Percentiles rank a stretch among this genome's conserved stretches.
phyloP scores from a whole-genome alignment of 2,888 invertebrate genomes.

The Hyposoter dolosus region DNA sequence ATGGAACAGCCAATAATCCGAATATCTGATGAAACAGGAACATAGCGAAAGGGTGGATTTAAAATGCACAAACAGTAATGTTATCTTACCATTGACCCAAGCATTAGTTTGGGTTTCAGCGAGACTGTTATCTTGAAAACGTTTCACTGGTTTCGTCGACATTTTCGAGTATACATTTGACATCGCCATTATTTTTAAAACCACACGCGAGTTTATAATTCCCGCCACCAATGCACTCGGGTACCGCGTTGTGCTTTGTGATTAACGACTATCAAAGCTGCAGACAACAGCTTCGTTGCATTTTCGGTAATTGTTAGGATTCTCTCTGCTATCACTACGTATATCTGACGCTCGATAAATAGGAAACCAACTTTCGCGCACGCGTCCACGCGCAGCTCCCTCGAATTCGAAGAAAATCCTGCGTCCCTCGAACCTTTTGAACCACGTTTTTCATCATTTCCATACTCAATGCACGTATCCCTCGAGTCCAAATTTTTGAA shows the following conservation, averaged over 20 bases:
- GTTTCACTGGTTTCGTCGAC: slow-evolving; percentile 90
- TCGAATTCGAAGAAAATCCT: slow-evolving; percentile 46
- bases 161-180: slow-evolving; percentile 92
- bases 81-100: slow-evolving; percentile 93
- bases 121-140: slow-evolving; percentile 90
- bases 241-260: slow-evolving; percentile 41
- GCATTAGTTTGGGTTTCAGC: slow-evolving; percentile 93
- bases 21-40: neutral
- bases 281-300: slow-evolving; percentile 33
- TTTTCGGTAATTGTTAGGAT: slow-evolving; percentile 55
- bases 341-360: slow-evolving; percentile 64
- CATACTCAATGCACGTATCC: neutral
- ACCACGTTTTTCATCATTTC: neutral
- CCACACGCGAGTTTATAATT: slow-evolving; percentile 52
- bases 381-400: slow-evolving; percentile 39
- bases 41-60: neutral
- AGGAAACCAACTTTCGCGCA: slow-evolving; percentile 36
- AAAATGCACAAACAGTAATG: slow-evolving; percentile 4
- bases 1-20: neutral
- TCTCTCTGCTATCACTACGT: slow-evolving; percentile 42
- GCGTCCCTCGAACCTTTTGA: neutral
- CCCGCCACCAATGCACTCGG: slow-evolving; percentile 33
- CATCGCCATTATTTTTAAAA: slow-evolving; percentile 87
- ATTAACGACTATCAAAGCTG: slow-evolving; percentile 49
- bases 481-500: neutral